Evolutionary conservation across 2,113 vertebrate genomes (phyloP).

Genomic region (Romanogobio albipinnatus): DNA sequence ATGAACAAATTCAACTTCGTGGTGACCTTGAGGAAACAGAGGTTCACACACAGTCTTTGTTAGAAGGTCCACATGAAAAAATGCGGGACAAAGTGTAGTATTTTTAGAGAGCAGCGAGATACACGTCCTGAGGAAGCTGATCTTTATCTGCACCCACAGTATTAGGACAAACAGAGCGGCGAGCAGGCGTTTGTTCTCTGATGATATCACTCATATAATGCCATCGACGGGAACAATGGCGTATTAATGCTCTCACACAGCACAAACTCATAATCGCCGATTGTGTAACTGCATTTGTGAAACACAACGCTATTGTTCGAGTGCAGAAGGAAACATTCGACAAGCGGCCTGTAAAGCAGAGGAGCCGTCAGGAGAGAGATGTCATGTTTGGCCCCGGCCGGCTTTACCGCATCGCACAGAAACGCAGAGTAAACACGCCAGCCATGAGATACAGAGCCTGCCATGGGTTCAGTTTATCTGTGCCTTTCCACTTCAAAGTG

Average conservation of each 20-base stretch:
- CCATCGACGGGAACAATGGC: slow-evolving; percentile 41
- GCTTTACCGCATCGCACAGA: slow-evolving; percentile 36
- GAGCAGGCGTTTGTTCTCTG: slow-evolving; percentile 38
- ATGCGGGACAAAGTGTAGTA: slow-evolving; percentile 40
- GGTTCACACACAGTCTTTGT: slow-evolving; percentile 41
- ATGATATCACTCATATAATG: slow-evolving; percentile 29
- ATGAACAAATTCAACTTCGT: not conserved
- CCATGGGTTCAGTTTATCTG: not conserved
- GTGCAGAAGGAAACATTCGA: not conserved
- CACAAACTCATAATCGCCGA: not conserved
- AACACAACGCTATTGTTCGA: not conserved
- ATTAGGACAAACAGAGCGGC: slow-evolving; percentile 23
- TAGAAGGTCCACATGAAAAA: not conserved
- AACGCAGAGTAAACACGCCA: slow-evolving; percentile 42
- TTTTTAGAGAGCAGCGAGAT: slow-evolving; percentile 51
- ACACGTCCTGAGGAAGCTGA: slow-evolving; percentile 55
- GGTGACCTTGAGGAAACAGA: slow-evolving; percentile 15
- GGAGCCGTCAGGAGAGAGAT: slow-evolving; percentile 42
- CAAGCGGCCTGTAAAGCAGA: slow-evolving; percentile 1
- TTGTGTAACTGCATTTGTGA: slow-evolving; percentile 8
- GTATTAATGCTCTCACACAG: slow-evolving; percentile 49
- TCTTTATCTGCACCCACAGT: slow-evolving; percentile 48
- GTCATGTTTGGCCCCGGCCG: slow-evolving; percentile 50
- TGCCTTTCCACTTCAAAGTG: not conserved
- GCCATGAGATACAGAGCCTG: not conserved